phyloP scores from a whole-genome alignment of 35 echinoderm and acorn worm genomes.

The Patiria miniata region DNA sequence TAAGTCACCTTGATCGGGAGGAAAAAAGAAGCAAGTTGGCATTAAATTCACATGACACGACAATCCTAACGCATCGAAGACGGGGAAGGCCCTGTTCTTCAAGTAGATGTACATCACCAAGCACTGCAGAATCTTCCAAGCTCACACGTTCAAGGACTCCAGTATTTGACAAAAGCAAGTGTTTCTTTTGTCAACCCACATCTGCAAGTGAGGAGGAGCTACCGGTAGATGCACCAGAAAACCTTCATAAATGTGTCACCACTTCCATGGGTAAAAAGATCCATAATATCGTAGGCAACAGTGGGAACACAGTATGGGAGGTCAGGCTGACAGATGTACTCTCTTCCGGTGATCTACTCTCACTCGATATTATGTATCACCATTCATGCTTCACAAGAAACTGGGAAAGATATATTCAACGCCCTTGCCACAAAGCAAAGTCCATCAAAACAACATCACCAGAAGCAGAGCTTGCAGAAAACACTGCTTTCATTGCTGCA shows the following conservation, averaged over 20 bases:
- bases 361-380: conserved; percentile 29
- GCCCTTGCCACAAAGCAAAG: conserved; percentile 1
- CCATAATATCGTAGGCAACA: conserved; percentile 8
- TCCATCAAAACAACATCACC: background rate
- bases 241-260: background rate
- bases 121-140: background rate
- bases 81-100: conserved; percentile 21
- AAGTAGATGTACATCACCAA: background rate
- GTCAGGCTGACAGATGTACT: conserved; percentile 27
- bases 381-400: conserved; percentile 26
- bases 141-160: background rate
- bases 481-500: conserved; percentile 2
- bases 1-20: conserved; percentile 19
- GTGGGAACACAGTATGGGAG: conserved; percentile 11
- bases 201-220: background rate
- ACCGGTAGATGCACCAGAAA: background rate
- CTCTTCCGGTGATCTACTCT: conserved; percentile 19
- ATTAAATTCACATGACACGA: background rate
- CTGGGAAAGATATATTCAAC: conserved; percentile 36
- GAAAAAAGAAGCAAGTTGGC: background rate
- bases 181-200: conserved; percentile 31
- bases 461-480: background rate
- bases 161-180: background rate
- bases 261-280: background rate
- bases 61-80: background rate